Conservation (phyloP, 2,797 vertebrate genomes). For the Telmatherina bonti region DNA sequence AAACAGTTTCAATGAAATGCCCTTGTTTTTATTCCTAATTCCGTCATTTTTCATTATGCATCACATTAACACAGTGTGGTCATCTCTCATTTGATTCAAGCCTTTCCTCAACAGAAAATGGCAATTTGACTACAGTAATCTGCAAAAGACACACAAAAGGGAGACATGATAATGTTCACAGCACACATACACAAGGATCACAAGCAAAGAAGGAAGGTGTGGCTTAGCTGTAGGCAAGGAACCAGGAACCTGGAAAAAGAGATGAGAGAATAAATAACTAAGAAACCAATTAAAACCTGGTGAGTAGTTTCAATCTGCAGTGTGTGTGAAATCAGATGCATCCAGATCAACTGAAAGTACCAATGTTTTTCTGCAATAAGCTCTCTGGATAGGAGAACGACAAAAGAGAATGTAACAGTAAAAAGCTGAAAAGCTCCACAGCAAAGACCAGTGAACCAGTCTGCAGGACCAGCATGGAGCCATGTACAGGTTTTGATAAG, state of each 20-base stretch:
- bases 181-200: slow-evolving; percentile 80
- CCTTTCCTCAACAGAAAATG: slow-evolving; percentile 77
- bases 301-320: too few relatives aligned
- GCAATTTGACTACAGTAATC: slow-evolving; percentile 77
- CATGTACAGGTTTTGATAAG: too few relatives aligned
- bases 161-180: slow-evolving; percentile 78
- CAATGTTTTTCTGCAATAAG: neutral
- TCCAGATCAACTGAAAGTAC: neutral
- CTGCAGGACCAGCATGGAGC: too few relatives aligned
- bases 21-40: neutral
- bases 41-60: neutral
- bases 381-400: too few relatives aligned
- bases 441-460: too few relatives aligned
- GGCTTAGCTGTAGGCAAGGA: slow-evolving; percentile 83
- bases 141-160: slow-evolving; percentile 79
- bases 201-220: slow-evolving; percentile 83
- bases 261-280: neutral
- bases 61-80: slow-evolving; percentile 33
- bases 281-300: neutral
- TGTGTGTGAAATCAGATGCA: neutral
- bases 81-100: slow-evolving; percentile 47
- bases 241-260: slow-evolving; percentile 77
- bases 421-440: too few relatives aligned
- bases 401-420: too few relatives aligned
- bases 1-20: neutral